Conservation (phyloP, 2,888 invertebrate species). For the Allygus modestus region DNA sequence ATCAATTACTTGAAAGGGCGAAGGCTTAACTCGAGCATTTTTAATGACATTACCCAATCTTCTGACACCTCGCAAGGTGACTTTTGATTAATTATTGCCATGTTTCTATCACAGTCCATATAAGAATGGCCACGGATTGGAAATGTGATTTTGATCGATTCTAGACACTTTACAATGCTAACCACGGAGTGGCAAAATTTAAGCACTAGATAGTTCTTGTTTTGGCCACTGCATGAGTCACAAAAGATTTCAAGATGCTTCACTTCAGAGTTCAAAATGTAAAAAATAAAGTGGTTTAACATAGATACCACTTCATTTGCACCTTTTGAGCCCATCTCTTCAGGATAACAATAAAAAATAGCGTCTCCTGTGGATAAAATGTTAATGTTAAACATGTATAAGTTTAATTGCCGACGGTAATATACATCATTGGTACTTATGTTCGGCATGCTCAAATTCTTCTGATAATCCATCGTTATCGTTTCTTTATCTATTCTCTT, state of each 20-base stretch:
- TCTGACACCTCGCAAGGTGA: slow-evolving; percentile 66
- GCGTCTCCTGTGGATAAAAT: no score
- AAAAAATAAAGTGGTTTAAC: slow-evolving; percentile 7
- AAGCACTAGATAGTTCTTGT: slow-evolving; percentile 59
- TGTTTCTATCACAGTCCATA: slow-evolving; percentile 68
- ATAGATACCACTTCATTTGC: slow-evolving; percentile 9
- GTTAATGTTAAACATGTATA: no score
- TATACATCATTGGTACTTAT: no score
- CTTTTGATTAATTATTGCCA: slow-evolving; percentile 69
- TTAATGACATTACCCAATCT: slow-evolving; percentile 64
- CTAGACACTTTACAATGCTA: slow-evolving; percentile 60
- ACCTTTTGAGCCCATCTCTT: slow-evolving; percentile 28
- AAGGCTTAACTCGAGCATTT: slow-evolving; percentile 20
- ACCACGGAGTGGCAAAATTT: slow-evolving; percentile 58
- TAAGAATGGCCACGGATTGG: slow-evolving; percentile 69
- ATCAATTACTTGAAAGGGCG: slow-evolving; percentile 23
- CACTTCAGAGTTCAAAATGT: neutral
- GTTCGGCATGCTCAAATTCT: no score
- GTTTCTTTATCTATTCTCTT: no score
- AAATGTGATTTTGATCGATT: slow-evolving; percentile 68
- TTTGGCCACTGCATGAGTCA: slow-evolving; percentile 57
- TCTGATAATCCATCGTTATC: no score
- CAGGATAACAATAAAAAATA: slow-evolving; percentile 46
- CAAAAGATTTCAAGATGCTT: slow-evolving; percentile 49
- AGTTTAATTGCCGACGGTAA: no score